Base-by-base conservation (phyloP, 2,888 invertebrate species). In the Xanthia togata region DNA sequence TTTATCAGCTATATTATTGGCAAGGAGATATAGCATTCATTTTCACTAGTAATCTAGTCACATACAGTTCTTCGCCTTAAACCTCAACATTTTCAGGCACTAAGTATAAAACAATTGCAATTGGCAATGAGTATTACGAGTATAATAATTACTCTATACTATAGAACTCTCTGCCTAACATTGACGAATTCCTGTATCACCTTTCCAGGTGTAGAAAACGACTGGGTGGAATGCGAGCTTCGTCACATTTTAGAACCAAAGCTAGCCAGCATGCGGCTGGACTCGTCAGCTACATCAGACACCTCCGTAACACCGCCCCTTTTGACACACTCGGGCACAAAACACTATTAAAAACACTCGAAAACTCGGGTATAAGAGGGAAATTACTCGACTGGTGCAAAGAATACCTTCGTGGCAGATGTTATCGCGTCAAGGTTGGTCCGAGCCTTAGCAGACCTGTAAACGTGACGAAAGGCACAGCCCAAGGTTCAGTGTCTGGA, bases 171-270 rank as follows among this genome's bases (percentile, higher is more conserved):
- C 20, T 50, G 20, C 50, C 50, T 6, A 3, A 55, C 1, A 55
- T 55, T 12, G 1, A 12, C n/a, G 0, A 55, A 53, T 53, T 26
- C n/a, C n/a, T 12, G 1, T 12, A n/a, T n/a, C n/a, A 55, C n/a
- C n/a, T 31, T 97, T 96, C 50, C 91, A 96, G 96, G 92, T 82
- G 97, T 97, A 85, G 98, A 98, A 89, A 97, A 98, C 50, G 98
- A 98, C 93, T 98, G 98, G 98, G 98, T 98, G 17, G 98, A 98
- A 92, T 98, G 98, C 64, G 98, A 98, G 92, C 96, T 98, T 38
- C 96, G 98, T 31, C 98, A 98, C 92, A 98, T 98, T 89, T 93
- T 98, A 82, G 98, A 98, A 90, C 98, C 98, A 2, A 97, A 98
- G 91, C 94, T 98, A 72, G 97, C 98, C n/a, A 96, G 97, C 85